Evolutionary conservation across 1,140 invertebrate species (phyloP), one percentile per base, ranked within the genome.

Genomic region (Drosophila punjabiensis): DNA sequence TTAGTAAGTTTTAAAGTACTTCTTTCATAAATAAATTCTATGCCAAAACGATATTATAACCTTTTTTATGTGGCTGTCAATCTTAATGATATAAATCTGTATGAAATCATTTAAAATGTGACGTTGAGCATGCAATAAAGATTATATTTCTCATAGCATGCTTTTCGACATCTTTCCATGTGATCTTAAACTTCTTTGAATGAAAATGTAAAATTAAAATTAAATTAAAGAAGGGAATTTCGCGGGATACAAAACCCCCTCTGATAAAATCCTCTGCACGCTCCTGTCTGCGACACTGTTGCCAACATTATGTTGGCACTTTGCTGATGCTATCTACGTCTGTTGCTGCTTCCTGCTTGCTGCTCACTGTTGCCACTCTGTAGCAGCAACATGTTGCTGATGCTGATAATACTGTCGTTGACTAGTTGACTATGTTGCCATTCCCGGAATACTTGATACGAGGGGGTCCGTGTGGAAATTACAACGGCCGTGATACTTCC

Each of bases 301-400:
- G 75, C 78, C 30, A 68, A 73, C 66, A 77, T 58, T 70, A 66
- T 78, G 65, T 56, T 76, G 65, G 43, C 62, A 55, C 74, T 79
- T 71, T 75, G 66, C 60, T 63, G 85, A 88, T 88, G 78, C 63
- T 89, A 88, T 88, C 85, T 81, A 45, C 33, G 66, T 20, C 35
- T 66, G 52, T 67, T 65, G 60, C 48, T 64, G 52, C 30, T 71
- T 48, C 28, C 20, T 66, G 71, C n/a, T 52, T 47, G 43, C 53
- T 56, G 53, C 55, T 58, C 64, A 33, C 35, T 79, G 62, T 45
- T 81, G 81, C 56, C 63, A 65, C 69, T 59, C 69, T 85, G 84
- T 74, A 81, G 69, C 64, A 79, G 85, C 85, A 88, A 85, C 85
- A 89, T 88, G 85, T 88, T 88, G 85, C 88, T 73, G 84, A 84